Conservation (phyloP, 2,888 invertebrate genomes). For the Dexiosoma caninum region DNA sequence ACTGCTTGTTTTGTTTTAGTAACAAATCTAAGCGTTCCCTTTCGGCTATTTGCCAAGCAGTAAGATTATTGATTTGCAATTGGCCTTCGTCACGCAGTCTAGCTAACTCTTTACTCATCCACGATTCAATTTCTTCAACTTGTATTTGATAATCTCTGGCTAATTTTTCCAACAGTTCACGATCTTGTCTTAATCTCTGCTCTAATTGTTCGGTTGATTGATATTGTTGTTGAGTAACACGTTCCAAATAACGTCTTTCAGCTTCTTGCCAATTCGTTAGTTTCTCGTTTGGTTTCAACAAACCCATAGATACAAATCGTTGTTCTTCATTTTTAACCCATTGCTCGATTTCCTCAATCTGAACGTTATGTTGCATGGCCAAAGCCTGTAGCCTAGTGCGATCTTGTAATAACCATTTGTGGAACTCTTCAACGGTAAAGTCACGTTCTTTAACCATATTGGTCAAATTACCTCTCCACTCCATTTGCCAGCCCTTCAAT, state of each 20-base stretch:
- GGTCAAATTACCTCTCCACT: slow-evolving; percentile 73
- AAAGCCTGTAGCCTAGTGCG: slow-evolving; percentile 71
- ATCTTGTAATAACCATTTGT: slow-evolving; percentile 73
- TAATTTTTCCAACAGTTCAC: slow-evolving; percentile 71
- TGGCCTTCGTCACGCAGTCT: slow-evolving; percentile 74
- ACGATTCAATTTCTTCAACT: slow-evolving; percentile 74
- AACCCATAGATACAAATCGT: slow-evolving; percentile 72
- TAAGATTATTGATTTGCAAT: slow-evolving; percentile 74
- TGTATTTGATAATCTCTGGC: slow-evolving; percentile 75
- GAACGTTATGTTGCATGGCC: slow-evolving; percentile 74
- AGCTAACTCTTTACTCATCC: slow-evolving; percentile 74
- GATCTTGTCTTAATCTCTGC: slow-evolving; percentile 72
- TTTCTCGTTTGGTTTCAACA: slow-evolving; percentile 73
- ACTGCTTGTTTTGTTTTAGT: slow-evolving; percentile 71
- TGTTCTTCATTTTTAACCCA: slow-evolving; percentile 73
- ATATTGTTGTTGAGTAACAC: slow-evolving; percentile 72
- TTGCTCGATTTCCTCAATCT: slow-evolving; percentile 74
- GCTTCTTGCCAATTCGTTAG: slow-evolving; percentile 75
- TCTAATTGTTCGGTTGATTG: slow-evolving; percentile 75
- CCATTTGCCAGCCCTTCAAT: slow-evolving; percentile 73
- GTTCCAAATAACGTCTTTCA: slow-evolving; percentile 73
- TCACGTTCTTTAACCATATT: slow-evolving; percentile 74
- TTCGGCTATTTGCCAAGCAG: slow-evolving; percentile 74
- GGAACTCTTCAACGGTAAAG: slow-evolving; percentile 74
- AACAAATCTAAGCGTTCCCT: slow-evolving; percentile 71